phyloP scores from a whole-genome alignment of 2,888 invertebrate genomes.

The Trachelus iudaicus region DNA sequence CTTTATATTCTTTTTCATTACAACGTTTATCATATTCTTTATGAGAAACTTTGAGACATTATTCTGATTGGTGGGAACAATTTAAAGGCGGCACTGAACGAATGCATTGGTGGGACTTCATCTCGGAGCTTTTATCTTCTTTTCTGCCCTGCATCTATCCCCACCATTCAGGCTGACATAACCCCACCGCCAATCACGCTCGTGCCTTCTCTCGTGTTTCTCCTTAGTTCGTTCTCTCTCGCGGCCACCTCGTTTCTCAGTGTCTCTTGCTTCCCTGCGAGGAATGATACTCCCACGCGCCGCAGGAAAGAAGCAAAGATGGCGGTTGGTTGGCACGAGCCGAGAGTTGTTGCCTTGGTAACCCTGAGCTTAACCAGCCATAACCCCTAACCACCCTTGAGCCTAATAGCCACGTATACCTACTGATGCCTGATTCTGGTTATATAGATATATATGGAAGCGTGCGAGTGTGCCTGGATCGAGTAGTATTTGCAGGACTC shows the following conservation, averaged over 20 bases:
- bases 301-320: slow-evolving; percentile 43
- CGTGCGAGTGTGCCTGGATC: not conserved
- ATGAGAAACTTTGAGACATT: not conserved
- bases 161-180: not conserved
- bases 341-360: slow-evolving; percentile 64
- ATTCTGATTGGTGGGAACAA: slow-evolving; percentile 22
- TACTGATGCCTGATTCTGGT: not conserved
- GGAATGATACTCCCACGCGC: slow-evolving; percentile 32
- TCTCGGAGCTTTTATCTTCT: slow-evolving; percentile 55
- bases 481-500: not conserved
- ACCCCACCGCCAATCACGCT: slow-evolving; percentile 11
- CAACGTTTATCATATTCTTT: not conserved
- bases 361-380: slow-evolving; percentile 61
- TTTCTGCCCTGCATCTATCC: slow-evolving; percentile 8
- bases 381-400: slow-evolving; percentile 39
- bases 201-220: slow-evolving; percentile 26
- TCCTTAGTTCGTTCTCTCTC: slow-evolving; percentile 14
- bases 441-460: not conserved
- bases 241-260: slow-evolving; percentile 6
- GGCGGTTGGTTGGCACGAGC: slow-evolving; percentile 57
- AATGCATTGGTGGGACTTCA: slow-evolving; percentile 44
- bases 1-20: not conserved
- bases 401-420: not conserved
- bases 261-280: slow-evolving; percentile 18
- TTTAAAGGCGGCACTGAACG: slow-evolving; percentile 35